Conservation (phyloP, 2,797 vertebrate species). For the Gadopsis marmoratus region DNA sequence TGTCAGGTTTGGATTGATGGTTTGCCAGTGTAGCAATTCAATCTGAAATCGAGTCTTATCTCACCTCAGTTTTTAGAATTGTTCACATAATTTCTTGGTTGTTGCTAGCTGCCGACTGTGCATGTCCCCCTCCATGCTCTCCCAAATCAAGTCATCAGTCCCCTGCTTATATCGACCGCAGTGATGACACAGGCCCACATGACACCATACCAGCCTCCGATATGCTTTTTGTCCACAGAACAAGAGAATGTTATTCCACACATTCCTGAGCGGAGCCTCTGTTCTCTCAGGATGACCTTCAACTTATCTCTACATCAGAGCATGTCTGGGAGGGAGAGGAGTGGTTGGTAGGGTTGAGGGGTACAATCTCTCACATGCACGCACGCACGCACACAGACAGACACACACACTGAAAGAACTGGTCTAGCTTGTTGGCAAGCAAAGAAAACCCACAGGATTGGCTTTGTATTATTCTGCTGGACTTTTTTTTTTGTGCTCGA, state of each 20-base stretch:
- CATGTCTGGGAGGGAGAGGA: constrained; percentile 72
- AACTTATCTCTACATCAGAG: constrained; percentile 86
- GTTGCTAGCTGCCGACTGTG: constrained; percentile 45
- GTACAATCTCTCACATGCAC: constrained; percentile 24
- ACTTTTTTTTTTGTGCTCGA: constrained; percentile 34
- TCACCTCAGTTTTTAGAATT: constrained; percentile 12
- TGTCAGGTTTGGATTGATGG: constrained; percentile 33
- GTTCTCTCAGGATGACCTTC: constrained; percentile 85
- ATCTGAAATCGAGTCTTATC: constrained; percentile 26
- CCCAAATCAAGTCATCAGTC: constrained; percentile 50
- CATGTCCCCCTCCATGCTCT: constrained; percentile 8
- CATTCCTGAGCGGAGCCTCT: constrained; percentile 83
- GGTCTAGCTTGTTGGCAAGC: constrained; percentile 55
- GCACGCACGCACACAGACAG: constrained; percentile 11
- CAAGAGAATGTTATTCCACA: constrained; percentile 82
- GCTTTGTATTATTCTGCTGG: constrained; percentile 36
- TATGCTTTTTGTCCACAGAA: constrained; percentile 74
- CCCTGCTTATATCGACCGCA: constrained; percentile 19
- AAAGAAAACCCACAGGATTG: constrained; percentile 44
- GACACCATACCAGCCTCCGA: constrained; percentile 67
- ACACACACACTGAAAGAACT: constrained; percentile 44
- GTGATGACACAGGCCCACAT: constrained; percentile 73
- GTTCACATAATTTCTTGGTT: constrained; percentile 16
- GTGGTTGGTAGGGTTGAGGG: constrained; percentile 33
- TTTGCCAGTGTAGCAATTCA: constrained; percentile 30